These are phyloP conservation scores for Apodemus agrarius DNA, from an alignment of 2,797 vertebrate genomes.

Conservation along the genomic window DNA sequence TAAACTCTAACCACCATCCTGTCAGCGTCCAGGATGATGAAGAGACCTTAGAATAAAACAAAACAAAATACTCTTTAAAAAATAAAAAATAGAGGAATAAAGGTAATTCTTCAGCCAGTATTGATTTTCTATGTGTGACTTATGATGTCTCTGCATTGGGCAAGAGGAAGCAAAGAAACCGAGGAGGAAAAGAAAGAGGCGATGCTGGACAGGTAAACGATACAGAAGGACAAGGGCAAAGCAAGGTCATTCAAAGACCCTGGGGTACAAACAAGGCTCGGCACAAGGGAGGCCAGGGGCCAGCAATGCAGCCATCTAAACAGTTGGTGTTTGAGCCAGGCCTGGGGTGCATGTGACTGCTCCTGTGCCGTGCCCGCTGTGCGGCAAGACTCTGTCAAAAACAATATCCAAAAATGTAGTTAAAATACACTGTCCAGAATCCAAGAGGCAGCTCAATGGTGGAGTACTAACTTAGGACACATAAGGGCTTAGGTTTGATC, in stretches of 20 bases:
- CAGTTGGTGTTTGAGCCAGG: not conserved
- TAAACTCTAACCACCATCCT: not conserved
- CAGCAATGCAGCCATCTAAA: not conserved
- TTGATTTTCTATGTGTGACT: constrained; percentile 47
- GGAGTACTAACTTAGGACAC: not conserved
- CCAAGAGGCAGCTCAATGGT: not conserved
- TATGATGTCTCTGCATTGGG: constrained; percentile 20
- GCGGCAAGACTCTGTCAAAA: not conserved
- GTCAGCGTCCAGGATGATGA: not conserved
- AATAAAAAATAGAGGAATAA: not conserved
- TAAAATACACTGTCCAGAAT: not conserved
- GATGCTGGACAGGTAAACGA: not conserved
- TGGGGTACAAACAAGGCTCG: not conserved
- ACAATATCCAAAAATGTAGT: not conserved
- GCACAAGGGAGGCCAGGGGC: not conserved
- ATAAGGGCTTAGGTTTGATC: not conserved
- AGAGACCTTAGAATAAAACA: not conserved
- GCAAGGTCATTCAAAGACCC: not conserved
- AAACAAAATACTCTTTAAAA: not conserved
- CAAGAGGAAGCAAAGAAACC: constrained; percentile 19
- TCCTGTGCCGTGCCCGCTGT: no score
- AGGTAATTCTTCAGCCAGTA: constrained; percentile 19
- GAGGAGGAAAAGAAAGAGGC: constrained; percentile 14
- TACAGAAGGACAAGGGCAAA: constrained; percentile 27
- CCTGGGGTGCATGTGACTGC: no score